Percentiles rank a stretch among this genome's conserved stretches.
Evolutionary conservation across 1,140 invertebrate species (phyloP).

Genomic region (Dreissena polymorpha): DNA sequence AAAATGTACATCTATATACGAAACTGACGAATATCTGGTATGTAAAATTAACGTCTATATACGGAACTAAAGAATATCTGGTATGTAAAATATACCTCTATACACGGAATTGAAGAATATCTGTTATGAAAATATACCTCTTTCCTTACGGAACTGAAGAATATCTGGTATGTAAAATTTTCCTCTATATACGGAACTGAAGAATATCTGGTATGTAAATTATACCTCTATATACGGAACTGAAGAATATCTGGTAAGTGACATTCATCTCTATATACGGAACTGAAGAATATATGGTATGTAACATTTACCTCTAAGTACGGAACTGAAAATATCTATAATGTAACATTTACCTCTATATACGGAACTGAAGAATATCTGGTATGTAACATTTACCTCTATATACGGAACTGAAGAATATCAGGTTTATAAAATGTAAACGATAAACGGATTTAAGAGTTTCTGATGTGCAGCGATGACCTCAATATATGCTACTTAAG

Average conservation of each 20-base stretch:
- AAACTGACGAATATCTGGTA: conserved; percentile 95
- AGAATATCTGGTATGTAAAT: conserved; percentile 85
- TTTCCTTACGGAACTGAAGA: conserved; percentile 92
- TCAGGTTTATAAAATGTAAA: background rate
- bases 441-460: conserved; percentile 97
- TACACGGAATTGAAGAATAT: conserved; percentile 97
- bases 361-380: conserved; percentile 98
- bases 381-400: conserved; percentile 55
- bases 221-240: conserved; percentile 93
- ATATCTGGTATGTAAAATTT: background rate
- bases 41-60: background rate
- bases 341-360: conserved; percentile 85
- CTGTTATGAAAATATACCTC: conserved; percentile 81
- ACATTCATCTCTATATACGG: too few relatives aligned
- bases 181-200: background rate
- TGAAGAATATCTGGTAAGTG: conserved; percentile 91
- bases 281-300: background rate
- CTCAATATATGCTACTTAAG: too few relatives aligned
- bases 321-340: conserved; percentile 95
- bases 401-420: too few relatives aligned
- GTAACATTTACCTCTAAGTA: conserved; percentile 80
- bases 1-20: conserved; percentile 82
- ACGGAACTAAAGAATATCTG: too few relatives aligned
- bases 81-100: background rate
- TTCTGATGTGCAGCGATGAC: conserved; percentile 85